Conservation (phyloP, 2,113 vertebrate genomes). For the Trochalopteron elliotii region DNA sequence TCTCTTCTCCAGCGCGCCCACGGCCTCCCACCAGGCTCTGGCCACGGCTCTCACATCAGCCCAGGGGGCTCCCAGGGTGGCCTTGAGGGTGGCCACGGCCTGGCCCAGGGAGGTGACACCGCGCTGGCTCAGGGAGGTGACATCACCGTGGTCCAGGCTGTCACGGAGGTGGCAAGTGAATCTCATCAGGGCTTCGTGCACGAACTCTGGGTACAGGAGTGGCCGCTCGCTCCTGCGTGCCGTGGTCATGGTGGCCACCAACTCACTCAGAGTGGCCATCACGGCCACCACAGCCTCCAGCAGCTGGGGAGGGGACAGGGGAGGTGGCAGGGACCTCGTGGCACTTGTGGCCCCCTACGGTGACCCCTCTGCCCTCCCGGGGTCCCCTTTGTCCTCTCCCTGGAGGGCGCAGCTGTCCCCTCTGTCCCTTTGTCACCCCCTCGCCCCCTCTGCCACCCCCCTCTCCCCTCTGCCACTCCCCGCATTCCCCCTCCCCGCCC, state of each 20-base stretch:
- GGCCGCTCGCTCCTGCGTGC: rapidly evolving
- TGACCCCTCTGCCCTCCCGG: no score
- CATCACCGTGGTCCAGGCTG: background rate
- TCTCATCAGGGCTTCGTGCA: background rate
- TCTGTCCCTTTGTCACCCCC: no score
- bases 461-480: no score
- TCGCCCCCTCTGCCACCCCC: no score
- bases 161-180: rapidly evolving
- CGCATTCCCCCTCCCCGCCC: no score
- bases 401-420: no score
- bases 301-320: no score
- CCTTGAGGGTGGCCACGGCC: rapidly evolving
- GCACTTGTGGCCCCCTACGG: no score
- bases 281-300: rapidly evolving
- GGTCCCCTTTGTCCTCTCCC: no score
- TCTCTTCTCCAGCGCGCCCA: no score
- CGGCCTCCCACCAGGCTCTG: background rate
- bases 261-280: background rate
- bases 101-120: background rate
- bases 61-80: background rate
- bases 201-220: background rate
- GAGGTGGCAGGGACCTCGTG: no score
- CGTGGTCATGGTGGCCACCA: rapidly evolving
- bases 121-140: background rate
- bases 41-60: rapidly evolving